Conservation (phyloP, 92 coral and sea anemone genomes). For the Epizoanthus ramosus region DNA sequence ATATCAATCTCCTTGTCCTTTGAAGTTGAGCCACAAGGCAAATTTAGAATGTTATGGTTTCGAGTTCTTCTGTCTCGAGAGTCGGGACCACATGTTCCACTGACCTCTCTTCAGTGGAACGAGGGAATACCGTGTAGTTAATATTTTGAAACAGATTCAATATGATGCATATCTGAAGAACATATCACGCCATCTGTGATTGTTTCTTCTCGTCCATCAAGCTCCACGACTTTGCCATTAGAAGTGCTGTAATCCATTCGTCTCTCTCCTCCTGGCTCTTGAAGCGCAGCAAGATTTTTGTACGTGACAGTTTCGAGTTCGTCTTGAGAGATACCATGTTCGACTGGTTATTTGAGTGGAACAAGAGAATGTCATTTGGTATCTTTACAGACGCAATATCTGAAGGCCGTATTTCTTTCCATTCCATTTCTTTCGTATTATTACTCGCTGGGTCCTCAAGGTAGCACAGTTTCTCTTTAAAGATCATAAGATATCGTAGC, state of each 20-base stretch:
- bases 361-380: slow-evolving; percentile 25
- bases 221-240: slow-evolving; percentile 40
- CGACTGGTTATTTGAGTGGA: slow-evolving; percentile 32
- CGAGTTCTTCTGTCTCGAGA: too few species aligned
- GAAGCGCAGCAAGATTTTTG: slow-evolving; percentile 31
- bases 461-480: slow-evolving; percentile 39
- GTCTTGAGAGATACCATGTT: slow-evolving; percentile 34
- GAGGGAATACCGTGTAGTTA: too few species aligned
- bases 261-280: slow-evolving; percentile 36
- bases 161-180: too few species aligned
- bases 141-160: too few species aligned
- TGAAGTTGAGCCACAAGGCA: too few species aligned
- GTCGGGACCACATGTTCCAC: too few species aligned
- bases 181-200: too few species aligned
- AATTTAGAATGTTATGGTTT: too few species aligned
- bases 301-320: slow-evolving; percentile 30
- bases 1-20: too few species aligned
- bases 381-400: slow-evolving; percentile 37
- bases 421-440: slow-evolving; percentile 21
- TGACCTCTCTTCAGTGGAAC: too few species aligned
- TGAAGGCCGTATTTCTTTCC: slow-evolving; percentile 33
- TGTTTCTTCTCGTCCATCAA: slow-evolving; percentile 41
- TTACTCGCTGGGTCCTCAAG: slow-evolving; percentile 10
- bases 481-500: slow-evolving; percentile 35
- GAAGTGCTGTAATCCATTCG: slow-evolving; percentile 35